Conservation (phyloP, 1,140 invertebrate species). For the Penaeus japonicus region DNA sequence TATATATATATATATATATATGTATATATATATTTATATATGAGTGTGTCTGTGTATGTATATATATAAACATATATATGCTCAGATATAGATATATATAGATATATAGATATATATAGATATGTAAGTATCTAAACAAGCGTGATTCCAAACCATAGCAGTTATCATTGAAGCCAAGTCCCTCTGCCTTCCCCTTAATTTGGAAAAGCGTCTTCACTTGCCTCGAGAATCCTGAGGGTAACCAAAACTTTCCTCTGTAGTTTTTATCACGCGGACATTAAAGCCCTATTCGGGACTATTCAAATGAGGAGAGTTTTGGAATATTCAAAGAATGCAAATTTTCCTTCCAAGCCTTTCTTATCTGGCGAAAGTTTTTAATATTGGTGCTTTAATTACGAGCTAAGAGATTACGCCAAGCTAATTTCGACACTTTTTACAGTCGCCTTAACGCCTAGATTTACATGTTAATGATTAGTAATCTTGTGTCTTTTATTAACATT, state of each 20-base stretch:
- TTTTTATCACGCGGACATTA: constrained; percentile 38
- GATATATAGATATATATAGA: too few relatives aligned
- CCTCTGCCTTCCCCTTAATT: not conserved
- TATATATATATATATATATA: too few relatives aligned
- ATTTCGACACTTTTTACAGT: constrained; percentile 40
- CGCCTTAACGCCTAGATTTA: constrained; percentile 43
- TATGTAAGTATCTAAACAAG: too few relatives aligned
- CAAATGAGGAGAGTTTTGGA: constrained; percentile 42
- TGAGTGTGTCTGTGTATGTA: too few relatives aligned
- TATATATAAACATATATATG: too few relatives aligned
- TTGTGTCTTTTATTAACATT: constrained; percentile 40
- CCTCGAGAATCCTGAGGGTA: constrained; percentile 34
- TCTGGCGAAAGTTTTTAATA: constrained; percentile 50
- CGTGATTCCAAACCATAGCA: too few relatives aligned
- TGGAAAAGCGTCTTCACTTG: not conserved
- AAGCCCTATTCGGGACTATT: constrained; percentile 31
- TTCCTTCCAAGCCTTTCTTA: constrained; percentile 22
- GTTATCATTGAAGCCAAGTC: not conserved
- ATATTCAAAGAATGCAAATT: constrained; percentile 37
- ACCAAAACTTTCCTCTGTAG: constrained; percentile 30
- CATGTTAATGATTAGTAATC: constrained; percentile 39
- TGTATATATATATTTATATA: too few relatives aligned
- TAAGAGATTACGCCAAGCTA: constrained; percentile 44
- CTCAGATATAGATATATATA: too few relatives aligned
- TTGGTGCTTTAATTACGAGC: constrained; percentile 46